phyloP scores from a whole-genome alignment of 2,888 invertebrate species.

The Leptopilina drosophilae region DNA sequence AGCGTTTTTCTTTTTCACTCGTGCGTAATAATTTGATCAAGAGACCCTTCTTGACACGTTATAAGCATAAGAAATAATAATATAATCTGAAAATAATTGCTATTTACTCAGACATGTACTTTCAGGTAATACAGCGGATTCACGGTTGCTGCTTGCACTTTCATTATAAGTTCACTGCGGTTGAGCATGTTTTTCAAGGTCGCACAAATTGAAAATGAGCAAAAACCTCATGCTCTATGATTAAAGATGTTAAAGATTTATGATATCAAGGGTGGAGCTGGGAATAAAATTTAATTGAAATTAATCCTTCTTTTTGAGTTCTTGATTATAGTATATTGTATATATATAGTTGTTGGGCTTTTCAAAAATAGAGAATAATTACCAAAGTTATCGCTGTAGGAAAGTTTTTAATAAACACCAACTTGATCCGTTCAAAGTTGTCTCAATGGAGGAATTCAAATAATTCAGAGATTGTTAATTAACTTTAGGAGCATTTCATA shows the following conservation, averaged over 20 bases:
- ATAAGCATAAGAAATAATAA: constrained; percentile 40
- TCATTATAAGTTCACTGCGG: constrained; percentile 31
- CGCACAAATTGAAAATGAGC: constrained; percentile 28
- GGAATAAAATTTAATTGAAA: constrained; percentile 11
- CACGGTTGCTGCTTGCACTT: constrained; percentile 29
- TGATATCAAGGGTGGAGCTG: not conserved
- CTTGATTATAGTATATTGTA: too few species aligned
- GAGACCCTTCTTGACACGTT: constrained; percentile 1
- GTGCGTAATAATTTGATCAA: not conserved
- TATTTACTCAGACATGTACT: constrained; percentile 24
- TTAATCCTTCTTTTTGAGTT: not conserved
- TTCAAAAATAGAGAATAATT: too few species aligned
- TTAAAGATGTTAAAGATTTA: constrained; percentile 22
- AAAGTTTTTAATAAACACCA: too few species aligned
- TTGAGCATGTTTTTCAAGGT: constrained; percentile 27
- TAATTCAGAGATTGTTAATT: too few species aligned
- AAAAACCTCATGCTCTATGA: constrained; percentile 14
- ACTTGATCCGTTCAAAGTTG: too few species aligned
- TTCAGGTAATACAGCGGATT: constrained; percentile 33
- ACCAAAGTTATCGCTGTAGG: too few species aligned
- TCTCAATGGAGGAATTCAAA: too few species aligned
- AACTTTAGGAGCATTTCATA: too few species aligned
- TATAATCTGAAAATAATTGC: constrained; percentile 24
- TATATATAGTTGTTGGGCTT: too few species aligned
- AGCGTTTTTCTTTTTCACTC: too few species aligned